Evolutionary conservation across 1,140 invertebrate genomes (phyloP), one percentile per base, ranked within the genome.

Genomic region (Drosophila subobscura): DNA sequence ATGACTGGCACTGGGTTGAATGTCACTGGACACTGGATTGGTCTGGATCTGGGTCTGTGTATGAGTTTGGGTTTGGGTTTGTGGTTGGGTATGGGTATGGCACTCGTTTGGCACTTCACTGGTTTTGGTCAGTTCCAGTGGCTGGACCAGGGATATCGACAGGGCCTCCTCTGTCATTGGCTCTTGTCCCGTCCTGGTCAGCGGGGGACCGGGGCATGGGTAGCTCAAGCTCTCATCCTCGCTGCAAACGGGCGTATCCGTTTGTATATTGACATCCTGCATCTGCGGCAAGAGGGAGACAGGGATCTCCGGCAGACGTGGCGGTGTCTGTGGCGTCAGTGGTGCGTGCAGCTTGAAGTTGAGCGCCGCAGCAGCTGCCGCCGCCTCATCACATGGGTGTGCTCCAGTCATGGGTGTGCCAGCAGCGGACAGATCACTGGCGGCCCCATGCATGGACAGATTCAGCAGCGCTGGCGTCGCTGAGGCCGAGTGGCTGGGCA

Each of bases 191-290:
- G 51, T 52, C 40, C 71, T 67, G 1, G 72, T 61, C 14, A 37
- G 10, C 1, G 33, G 33, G 8, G 65, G 42, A 10, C 37, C 61
- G 14, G 84, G 70, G 25, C 79, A 83, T n/a, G 77, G 68, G 3
- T 73, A 81, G 41, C 57, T 89, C 56, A 89, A 81, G 54, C 74
- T 91, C 56, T 91, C 88, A 47, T 91, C 90, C 51, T 91, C 90
- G 53, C 90, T 91, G 59, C 91, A 94, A 7, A 93, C 91, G 1
- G 93, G 93, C 1, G 93, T 93, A 67, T 96, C 96, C 0, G 95
- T 96, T 92, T 96, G 96, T 84, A 96, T 96, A 14, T 95, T 96
- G 0, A 96, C 96, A 76, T 96, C 95, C 91, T 94, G 95, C 47
- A 96, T 95, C 14, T 93, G 93, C 6, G 93, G 93, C 44, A 72